Evolutionary conservation across 2,888 invertebrate species (phyloP).

Genomic region (Tenodera sinensis): DNA sequence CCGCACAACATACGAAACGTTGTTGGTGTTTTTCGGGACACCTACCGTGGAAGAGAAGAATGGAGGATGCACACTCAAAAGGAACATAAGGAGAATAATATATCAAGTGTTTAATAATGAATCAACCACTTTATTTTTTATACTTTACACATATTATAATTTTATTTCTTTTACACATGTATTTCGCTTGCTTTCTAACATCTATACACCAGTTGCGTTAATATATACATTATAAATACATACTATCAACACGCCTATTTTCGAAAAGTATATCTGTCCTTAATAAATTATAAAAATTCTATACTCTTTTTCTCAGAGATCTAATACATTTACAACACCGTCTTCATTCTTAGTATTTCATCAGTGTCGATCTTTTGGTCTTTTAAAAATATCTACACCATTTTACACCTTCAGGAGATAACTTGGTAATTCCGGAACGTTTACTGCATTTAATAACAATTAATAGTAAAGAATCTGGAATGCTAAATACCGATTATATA

Average conservation of each 20-base stretch:
- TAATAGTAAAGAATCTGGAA: too few relatives aligned
- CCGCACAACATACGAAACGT: too few relatives aligned
- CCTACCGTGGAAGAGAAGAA: too few relatives aligned
- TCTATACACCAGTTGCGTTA: not conserved
- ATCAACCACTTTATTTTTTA: not conserved
- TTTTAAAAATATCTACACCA: too few relatives aligned
- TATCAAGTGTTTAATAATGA: not conserved
- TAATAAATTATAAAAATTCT: not conserved
- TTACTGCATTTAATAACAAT: too few relatives aligned
- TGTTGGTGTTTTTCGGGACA: too few relatives aligned
- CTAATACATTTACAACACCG: not conserved
- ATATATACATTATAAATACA: not conserved
- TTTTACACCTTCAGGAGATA: too few relatives aligned
- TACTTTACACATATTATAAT: not conserved
- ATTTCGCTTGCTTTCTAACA: not conserved
- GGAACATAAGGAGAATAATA: not conserved
- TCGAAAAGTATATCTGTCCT: not conserved
- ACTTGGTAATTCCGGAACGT: too few relatives aligned
- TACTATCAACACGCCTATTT: not conserved
- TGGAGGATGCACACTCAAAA: too few relatives aligned
- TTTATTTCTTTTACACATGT: not conserved
- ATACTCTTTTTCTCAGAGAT: not conserved
- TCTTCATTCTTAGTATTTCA: not conserved
- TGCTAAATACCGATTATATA: too few relatives aligned
- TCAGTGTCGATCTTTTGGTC: too few relatives aligned